phyloP scores from a whole-genome alignment of 2,113 vertebrate genomes.

The Scatophagus argus region DNA sequence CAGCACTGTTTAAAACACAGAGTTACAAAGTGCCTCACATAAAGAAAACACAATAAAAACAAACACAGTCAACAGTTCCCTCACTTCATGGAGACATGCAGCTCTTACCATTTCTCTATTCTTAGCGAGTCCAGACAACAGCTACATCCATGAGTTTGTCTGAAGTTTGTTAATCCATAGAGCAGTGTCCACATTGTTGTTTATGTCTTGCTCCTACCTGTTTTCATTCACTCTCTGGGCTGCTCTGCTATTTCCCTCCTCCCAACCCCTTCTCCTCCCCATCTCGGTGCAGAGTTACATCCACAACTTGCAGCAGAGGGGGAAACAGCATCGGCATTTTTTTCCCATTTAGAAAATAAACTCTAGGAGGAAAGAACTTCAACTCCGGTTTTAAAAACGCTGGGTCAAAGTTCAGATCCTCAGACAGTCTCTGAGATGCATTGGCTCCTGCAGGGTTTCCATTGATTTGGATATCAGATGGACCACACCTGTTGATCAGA shows the following conservation, averaged over 20 bases:
- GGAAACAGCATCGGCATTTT: slow-evolving; percentile 39
- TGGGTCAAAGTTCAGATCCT: slow-evolving; percentile 23
- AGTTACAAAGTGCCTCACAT: too few species aligned
- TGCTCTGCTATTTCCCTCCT: slow-evolving; percentile 74
- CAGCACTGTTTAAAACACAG: neutral
- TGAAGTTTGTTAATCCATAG: slow-evolving; percentile 47
- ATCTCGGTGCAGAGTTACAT: slow-evolving; percentile 79
- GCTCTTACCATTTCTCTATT: slow-evolving; percentile 71
- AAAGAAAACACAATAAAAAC: neutral
- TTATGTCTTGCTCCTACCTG: slow-evolving; percentile 64
- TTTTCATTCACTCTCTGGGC: slow-evolving; percentile 73
- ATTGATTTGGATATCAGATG: slow-evolving; percentile 39
- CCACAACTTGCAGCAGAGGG: slow-evolving; percentile 52
- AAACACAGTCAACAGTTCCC: neutral
- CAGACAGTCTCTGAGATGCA: slow-evolving; percentile 20
- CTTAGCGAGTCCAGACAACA: slow-evolving; percentile 39
- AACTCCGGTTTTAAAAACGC: neutral
- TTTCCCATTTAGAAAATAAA: slow-evolving; percentile 14
- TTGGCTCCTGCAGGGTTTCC: slow-evolving; percentile 24
- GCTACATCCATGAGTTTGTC: slow-evolving; percentile 51
- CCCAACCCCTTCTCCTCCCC: slow-evolving; percentile 74
- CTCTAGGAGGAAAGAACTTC: neutral
- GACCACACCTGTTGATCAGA: slow-evolving; percentile 36
- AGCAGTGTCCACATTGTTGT: slow-evolving; percentile 73
- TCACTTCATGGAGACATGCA: slow-evolving; percentile 25